Base-by-base conservation (phyloP, 2,113 vertebrate species). In the Etheostoma cragini region DNA sequence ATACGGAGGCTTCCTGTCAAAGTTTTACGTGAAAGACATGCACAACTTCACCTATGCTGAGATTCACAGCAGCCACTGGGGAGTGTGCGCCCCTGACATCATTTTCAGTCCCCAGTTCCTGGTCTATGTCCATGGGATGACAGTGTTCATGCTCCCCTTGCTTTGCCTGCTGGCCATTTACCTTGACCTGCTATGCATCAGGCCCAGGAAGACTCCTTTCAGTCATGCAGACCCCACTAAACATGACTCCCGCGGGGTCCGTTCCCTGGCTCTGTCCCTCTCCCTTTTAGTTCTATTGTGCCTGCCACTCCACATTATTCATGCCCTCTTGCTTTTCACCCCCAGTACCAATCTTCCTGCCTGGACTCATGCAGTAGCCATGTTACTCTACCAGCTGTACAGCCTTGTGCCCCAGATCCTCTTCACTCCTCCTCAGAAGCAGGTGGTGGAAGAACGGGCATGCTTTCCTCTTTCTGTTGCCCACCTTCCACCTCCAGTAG, bases 201-300 rank as follows among this genome's bases (percentile, higher is more conserved):
- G 75, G 72, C 80, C 91, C 45, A 85, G 45, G 49, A 87, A 87
- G 58, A 52, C 53, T 63, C 70, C 69, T 24, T 62, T 82, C 2
- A 78, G 49, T 75, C 83, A 77, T 8, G 24, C 62, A 50, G 78
- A 86, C 12, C 35, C 85, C 6, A 63, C 87, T 17, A 89, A 93
- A 54, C 63, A 47, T 3, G 84, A 90, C n/a, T 80, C 84, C 12
- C 35, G 35, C 17, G 76, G 57, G 68, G 77, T 91, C 24, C 85
- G 76, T 30, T 92, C 89, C 45, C 83, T 96, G 56, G 75, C 90
- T 24, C 82, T 96, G 49, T 93, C 95, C 7, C 87, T 96, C 5
- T 94, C 89, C 6, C 86, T 95, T 46, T 94, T 97, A 82, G 88
- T 95, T 81, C 38, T 95, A 13, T 90, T 95, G 62, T 96, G 95